Percentiles rank a stretch among this genome's conserved stretches.
phyloP scores from a whole-genome alignment of 2,113 vertebrate genomes.

The Etia nguti region DNA sequence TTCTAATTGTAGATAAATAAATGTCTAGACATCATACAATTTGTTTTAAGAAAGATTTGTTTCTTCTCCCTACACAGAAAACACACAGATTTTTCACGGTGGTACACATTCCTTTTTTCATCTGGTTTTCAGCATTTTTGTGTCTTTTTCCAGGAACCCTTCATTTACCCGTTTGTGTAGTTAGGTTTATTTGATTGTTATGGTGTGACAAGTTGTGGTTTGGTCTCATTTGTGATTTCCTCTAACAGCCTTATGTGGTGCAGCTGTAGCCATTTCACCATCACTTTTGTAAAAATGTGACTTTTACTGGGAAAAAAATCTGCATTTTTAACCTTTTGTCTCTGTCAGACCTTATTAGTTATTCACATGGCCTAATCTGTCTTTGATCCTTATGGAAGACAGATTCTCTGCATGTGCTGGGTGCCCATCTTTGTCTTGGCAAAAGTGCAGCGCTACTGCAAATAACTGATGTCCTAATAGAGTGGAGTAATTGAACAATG shows the following conservation, averaged over 20 bases:
- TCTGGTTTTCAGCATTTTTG: neutral
- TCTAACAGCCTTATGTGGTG: neutral
- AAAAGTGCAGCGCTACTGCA: neutral
- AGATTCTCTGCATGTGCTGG: neutral
- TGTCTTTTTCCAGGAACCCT: neutral
- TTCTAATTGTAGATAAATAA: neutral
- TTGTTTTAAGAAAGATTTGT: neutral
- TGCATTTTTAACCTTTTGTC: neutral
- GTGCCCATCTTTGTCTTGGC: slow-evolving; percentile 16
- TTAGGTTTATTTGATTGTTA: neutral
- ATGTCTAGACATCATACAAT: neutral
- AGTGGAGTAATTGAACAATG: slow-evolving; percentile 55
- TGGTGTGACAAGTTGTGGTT: slow-evolving; percentile 18
- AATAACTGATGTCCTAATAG: slow-evolving; percentile 40
- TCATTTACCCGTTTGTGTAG: neutral
- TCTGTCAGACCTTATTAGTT: neutral
- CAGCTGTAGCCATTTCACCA: neutral
- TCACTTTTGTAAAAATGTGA: neutral
- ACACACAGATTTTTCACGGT: neutral
- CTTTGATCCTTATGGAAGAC: neutral
- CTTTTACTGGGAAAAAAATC: neutral
- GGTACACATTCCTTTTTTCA: neutral
- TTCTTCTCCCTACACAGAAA: neutral
- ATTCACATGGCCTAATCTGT: neutral
- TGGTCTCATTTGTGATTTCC: slow-evolving; percentile 3